Evolutionary conservation across 2,888 invertebrate species (phyloP).

Genomic region (Trissonchulus sp.): DNA sequence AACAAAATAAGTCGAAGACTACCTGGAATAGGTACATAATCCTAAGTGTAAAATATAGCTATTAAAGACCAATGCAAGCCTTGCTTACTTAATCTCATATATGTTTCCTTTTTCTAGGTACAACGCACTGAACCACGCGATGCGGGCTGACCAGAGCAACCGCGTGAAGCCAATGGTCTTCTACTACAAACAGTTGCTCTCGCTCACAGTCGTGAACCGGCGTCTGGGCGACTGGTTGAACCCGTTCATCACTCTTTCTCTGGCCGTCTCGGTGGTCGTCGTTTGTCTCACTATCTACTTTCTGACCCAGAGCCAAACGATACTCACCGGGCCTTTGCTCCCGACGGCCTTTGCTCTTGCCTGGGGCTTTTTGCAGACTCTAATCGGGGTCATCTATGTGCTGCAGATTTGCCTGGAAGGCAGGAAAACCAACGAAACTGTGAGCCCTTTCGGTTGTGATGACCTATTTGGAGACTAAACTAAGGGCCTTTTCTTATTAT

Average conservation of each 20-base stretch:
- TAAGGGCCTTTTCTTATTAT: too few species aligned
- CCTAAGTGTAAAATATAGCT: too few species aligned
- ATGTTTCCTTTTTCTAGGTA: neutral
- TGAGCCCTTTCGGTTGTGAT: too few species aligned
- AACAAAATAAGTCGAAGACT: too few species aligned
- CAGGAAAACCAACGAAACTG: slow-evolving; percentile 19
- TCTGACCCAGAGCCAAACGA: slow-evolving; percentile 18
- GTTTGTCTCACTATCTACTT: slow-evolving; percentile 20
- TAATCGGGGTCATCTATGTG: slow-evolving; percentile 8
- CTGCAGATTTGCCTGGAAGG: neutral
- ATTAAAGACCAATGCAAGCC: too few species aligned
- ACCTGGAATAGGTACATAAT: too few species aligned
- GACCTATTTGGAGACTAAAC: too few species aligned
- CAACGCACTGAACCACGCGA: neutral
- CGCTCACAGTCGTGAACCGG: slow-evolving; percentile 13
- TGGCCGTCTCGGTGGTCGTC: slow-evolving; percentile 21
- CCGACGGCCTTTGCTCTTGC: slow-evolving; percentile 15
- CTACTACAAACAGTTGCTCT: slow-evolving; percentile 19
- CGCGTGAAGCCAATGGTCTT: slow-evolving; percentile 10
- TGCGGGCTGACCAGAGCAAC: neutral
- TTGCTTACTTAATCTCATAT: too few species aligned
- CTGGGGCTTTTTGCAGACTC: slow-evolving; percentile 14
- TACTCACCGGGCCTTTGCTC: neutral
- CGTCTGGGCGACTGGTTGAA: slow-evolving; percentile 21
- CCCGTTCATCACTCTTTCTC: slow-evolving; percentile 13